Evolutionary conservation across 1,140 invertebrate genomes (phyloP), one percentile per base, ranked within the genome.

Genomic region (Drosophila aff.): DNA sequence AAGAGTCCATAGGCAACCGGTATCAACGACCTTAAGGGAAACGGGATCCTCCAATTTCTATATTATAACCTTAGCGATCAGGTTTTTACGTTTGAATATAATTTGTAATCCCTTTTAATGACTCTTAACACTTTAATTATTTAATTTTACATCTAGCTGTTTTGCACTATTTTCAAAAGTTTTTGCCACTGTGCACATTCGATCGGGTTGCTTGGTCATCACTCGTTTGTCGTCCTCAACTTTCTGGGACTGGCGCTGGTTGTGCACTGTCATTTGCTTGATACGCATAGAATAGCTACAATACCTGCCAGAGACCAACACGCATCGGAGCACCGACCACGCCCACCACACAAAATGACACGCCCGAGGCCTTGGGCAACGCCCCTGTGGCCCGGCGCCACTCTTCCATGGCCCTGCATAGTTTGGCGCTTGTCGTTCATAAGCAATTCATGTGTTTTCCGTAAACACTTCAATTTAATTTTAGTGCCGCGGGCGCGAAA

Each of bases 391-490:
- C 36, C n/a, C 26, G 18, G 41, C 40, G 9, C 31, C 8, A 40
- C 63, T 44, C 10, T 47, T 43, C 49, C 33, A 26, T 23, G 59
- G 33, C 38, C 58, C 26, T 49, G 58, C 62, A 73, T 84, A 85
- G 82, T 85, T 85, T 76, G 67, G 43, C 71, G 59, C 47, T 78
- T 52, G 67, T 61, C 50, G 74, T 82, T 89, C 84, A 89, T 89
- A 89, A 89, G 78, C 85, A 89, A 89, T 89, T 90, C 81, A 90
- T 89, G 84, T 89, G 85, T 90, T 90, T 89, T 74, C 71, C 71
- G 78, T 77, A 89, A 90, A 89, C 85, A 89, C 81, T 89, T 90
- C 84, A 89, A 89, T 89, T 90, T 90, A 89, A 89, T 81, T 89
- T 89, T 89, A 90, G 84, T 89, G 85, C 84, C 81, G 62, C 74